Percentiles rank a stretch among this genome's conserved stretches.
phyloP scores from a whole-genome alignment of 23 tunicate species.

The Pegea sp. region DNA sequence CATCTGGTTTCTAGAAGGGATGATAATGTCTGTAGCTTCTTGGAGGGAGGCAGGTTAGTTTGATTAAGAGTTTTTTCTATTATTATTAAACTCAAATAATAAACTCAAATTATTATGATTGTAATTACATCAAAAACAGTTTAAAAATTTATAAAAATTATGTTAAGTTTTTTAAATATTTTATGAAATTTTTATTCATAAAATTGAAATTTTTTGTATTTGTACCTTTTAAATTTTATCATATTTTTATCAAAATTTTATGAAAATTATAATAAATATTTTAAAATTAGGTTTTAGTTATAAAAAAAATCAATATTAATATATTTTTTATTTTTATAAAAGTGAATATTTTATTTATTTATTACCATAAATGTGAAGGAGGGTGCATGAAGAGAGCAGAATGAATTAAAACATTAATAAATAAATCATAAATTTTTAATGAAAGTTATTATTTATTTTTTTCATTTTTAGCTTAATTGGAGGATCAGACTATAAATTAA shows the following conservation, averaged over 20 bases:
- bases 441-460: background rate
- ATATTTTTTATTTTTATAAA: background rate
- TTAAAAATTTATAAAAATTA: too few species aligned
- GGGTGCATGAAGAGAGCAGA: background rate
- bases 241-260: background rate
- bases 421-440: background rate
- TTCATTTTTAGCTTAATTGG: slow-evolving; percentile 49
- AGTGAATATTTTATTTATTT: background rate
- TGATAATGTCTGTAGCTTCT: slow-evolving; percentile 92
- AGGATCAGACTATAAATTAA: slow-evolving; percentile 87
- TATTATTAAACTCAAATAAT: too few species aligned
- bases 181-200: background rate
- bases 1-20: slow-evolving; percentile 96
- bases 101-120: too few species aligned
- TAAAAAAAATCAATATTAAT: background rate
- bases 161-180: too few species aligned
- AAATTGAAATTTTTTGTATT: background rate
- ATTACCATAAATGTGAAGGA: too few species aligned
- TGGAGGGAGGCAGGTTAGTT: slow-evolving; percentile 95
- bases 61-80: too few species aligned
- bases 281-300: background rate
- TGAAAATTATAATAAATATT: too few species aligned
- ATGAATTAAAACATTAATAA: background rate
- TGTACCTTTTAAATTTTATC: background rate
- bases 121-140: too few species aligned